These are phyloP conservation scores for Cyclura pinguis DNA, from an alignment of 2,797 vertebrate species.

Conservation along the genomic window DNA sequence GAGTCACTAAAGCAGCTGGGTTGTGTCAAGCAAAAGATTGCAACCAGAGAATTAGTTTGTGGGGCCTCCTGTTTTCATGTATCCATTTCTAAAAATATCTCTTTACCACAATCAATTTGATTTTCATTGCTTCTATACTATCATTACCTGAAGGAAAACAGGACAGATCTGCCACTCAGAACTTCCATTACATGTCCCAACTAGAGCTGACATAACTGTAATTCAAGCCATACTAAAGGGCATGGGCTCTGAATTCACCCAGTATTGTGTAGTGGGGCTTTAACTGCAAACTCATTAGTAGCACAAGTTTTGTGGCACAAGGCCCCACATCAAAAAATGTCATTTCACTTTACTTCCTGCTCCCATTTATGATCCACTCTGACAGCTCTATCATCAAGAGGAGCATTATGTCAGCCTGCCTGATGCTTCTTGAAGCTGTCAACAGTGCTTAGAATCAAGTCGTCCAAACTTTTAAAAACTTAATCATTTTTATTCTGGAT, in stretches of 20 bases:
- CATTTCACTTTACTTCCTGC: conserved; percentile 58
- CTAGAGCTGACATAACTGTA: conserved; percentile 45
- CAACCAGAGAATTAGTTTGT: background rate
- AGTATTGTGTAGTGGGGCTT: conserved; percentile 42
- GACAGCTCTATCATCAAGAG: conserved; percentile 73
- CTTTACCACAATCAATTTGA: background rate
- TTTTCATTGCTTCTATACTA: background rate
- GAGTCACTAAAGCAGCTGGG: background rate
- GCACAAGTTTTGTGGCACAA: conserved; percentile 49
- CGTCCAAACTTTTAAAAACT: conserved; percentile 76
- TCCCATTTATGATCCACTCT: conserved; percentile 65
- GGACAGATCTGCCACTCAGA: conserved; percentile 56
- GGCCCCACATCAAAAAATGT: conserved; percentile 52
- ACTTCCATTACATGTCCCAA: conserved; percentile 62
- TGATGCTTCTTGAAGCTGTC: conserved; percentile 74
- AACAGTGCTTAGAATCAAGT: conserved; percentile 74
- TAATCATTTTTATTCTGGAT: conserved; percentile 75
- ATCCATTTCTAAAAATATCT: background rate
- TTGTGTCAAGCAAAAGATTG: background rate
- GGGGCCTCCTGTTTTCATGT: background rate
- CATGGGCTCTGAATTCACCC: background rate
- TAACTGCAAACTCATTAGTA: conserved; percentile 62
- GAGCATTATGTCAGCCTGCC: conserved; percentile 74
- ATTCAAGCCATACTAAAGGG: conserved; percentile 59
- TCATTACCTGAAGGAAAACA: conserved; percentile 67